phyloP scores from a whole-genome alignment of 53 echinoderm and acorn worm species.

The Luidia sarsii region DNA sequence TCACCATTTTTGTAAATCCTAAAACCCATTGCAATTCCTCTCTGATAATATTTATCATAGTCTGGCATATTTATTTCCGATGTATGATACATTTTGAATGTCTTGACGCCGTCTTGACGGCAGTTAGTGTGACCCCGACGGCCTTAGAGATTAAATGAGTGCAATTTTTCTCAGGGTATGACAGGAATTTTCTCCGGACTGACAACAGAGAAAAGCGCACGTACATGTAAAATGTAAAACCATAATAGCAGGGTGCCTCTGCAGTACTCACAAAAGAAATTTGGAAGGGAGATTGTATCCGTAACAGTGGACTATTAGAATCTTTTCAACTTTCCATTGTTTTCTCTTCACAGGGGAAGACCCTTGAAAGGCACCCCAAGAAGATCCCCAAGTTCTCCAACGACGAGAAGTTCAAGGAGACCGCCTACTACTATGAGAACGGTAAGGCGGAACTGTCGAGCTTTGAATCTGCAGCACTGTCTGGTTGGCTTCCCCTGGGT shows the following conservation, averaged over 20 bases:
- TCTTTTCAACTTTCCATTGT: not conserved
- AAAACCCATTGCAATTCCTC: no score
- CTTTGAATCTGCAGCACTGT: no score
- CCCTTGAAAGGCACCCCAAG: slow-evolving; percentile 66
- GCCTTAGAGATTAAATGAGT: no score
- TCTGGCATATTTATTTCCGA: no score
- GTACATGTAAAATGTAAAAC: not conserved
- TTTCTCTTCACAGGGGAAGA: slow-evolving; percentile 45
- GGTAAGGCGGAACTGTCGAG: no score
- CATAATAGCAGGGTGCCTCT: not conserved
- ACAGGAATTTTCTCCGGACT: not conserved
- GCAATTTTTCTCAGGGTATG: not conserved
- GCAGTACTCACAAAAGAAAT: not conserved
- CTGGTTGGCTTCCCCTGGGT: no score
- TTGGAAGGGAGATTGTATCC: not conserved
- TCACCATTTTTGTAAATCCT: no score
- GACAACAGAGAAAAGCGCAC: not conserved
- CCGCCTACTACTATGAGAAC: slow-evolving; percentile 75
- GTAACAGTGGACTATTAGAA: no score
- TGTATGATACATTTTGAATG: no score
- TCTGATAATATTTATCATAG: no score
- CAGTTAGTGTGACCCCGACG: no score
- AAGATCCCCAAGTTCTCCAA: slow-evolving; percentile 81
- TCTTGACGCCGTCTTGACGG: no score
- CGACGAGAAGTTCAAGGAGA: slow-evolving; percentile 68